Conservation (phyloP, 2,113 vertebrate genomes). For the Eublepharis macularius region DNA sequence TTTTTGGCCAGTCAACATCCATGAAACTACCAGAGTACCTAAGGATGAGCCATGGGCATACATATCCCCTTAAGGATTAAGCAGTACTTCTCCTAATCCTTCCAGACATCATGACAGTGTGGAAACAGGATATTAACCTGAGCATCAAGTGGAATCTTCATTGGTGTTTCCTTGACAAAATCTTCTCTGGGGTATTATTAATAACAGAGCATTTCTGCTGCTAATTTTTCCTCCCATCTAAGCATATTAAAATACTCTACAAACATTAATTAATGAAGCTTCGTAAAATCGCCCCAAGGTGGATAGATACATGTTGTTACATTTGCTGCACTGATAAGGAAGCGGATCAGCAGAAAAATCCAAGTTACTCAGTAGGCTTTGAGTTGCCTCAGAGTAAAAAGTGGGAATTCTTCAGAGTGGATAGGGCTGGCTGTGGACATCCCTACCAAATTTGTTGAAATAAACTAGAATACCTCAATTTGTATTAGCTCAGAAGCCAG, state of each 20-base stretch:
- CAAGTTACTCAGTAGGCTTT: not conserved
- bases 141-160: not conserved
- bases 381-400: not conserved
- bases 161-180: not conserved
- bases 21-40: not conserved
- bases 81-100: not conserved
- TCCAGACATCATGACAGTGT: not conserved
- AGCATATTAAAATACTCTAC: constrained; percentile 4
- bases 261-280: constrained; percentile 24
- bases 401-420: accelerated
- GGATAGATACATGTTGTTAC: not conserved
- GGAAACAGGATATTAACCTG: not conserved
- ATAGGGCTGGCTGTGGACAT: not conserved
- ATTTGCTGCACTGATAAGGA: not conserved
- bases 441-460: not conserved
- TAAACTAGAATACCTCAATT: not conserved
- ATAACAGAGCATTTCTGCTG: not conserved
- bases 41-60: not conserved
- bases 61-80: not conserved
- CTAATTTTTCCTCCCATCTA: not conserved
- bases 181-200: constrained; percentile 7
- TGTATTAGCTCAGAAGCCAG: not conserved
- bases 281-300: not conserved
- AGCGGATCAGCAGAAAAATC: accelerated
- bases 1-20: not conserved